Percentiles rank a stretch among this genome's conserved stretches.
Conservation (phyloP, 2,797 vertebrate species). For the Sebastes kiyomatsui region DNA sequence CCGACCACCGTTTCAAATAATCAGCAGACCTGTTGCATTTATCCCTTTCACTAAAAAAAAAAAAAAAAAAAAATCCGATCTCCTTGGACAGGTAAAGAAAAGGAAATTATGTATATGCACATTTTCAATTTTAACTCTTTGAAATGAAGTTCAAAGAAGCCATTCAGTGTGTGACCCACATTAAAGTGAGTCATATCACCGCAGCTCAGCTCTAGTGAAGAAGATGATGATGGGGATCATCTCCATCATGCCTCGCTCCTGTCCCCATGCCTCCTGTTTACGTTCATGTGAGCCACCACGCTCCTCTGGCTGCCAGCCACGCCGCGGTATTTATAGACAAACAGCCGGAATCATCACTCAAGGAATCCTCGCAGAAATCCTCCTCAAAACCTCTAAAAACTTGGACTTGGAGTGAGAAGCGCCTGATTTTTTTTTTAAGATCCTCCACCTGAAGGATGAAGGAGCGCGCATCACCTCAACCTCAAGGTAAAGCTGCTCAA, state of each 20-base stretch:
- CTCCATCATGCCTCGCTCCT: constrained; percentile 49
- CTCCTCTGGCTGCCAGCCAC: constrained; percentile 68
- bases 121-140: background rate
- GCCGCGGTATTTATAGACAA: constrained; percentile 69
- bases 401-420: constrained; percentile 38
- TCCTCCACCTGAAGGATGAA: constrained; percentile 63
- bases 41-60: background rate
- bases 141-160: constrained; percentile 37
- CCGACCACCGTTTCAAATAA: background rate
- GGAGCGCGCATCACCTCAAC: constrained; percentile 58
- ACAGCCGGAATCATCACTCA: constrained; percentile 59
- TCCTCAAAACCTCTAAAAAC: constrained; percentile 56
- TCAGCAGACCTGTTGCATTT: constrained; percentile 62
- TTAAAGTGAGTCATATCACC: constrained; percentile 61
- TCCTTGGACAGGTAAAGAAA: background rate
- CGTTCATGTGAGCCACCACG: constrained; percentile 56
- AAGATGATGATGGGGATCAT: constrained; percentile 59
- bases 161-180: constrained; percentile 24
- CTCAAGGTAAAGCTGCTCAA: constrained; percentile 66
- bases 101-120: background rate
- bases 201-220: constrained; percentile 43
- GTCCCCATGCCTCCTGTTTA: constrained; percentile 67
- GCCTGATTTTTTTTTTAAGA: constrained; percentile 30
- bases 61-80: background rate
- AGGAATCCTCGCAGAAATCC: constrained; percentile 65